phyloP scores from a whole-genome alignment of 2,113 vertebrate species.

The Oreochromis niloticus region DNA sequence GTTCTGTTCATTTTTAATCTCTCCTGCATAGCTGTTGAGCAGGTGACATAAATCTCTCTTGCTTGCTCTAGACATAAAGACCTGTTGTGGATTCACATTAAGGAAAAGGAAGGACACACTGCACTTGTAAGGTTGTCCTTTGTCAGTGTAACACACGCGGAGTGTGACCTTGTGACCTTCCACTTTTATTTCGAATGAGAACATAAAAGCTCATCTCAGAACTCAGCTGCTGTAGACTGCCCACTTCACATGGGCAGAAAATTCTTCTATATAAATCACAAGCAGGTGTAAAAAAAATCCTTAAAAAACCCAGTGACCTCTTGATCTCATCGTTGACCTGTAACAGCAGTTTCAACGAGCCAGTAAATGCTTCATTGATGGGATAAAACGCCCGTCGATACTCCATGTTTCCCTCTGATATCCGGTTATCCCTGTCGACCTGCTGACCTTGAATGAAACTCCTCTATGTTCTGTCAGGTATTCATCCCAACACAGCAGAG shows the following conservation, averaged over 20 bases:
- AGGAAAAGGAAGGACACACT: background rate
- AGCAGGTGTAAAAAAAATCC: background rate
- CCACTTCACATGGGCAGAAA: background rate
- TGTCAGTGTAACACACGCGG: background rate
- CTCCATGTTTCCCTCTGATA: background rate
- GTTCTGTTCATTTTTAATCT: background rate
- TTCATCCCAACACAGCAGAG: background rate
- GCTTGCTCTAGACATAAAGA: background rate
- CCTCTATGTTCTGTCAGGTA: background rate
- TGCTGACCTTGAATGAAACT: slow-evolving; percentile 18
- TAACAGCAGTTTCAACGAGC: background rate
- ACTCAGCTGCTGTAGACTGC: background rate
- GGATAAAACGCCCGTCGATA: background rate
- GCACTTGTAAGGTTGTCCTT: background rate
- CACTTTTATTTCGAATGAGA: background rate
- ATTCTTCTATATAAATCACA: background rate
- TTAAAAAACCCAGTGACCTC: background rate
- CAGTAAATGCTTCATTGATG: slow-evolving; percentile 1
- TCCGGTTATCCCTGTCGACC: slow-evolving; percentile 2
- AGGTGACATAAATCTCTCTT: background rate
- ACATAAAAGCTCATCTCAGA: slow-evolving; percentile 15
- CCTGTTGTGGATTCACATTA: background rate
- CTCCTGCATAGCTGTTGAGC: background rate
- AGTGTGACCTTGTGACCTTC: background rate
- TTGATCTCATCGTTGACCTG: slow-evolving; percentile 26